Evolutionary conservation across 2,113 vertebrate species (phyloP), one percentile per base, ranked within the genome.

Genomic region (Protomyctophum bolini): DNA sequence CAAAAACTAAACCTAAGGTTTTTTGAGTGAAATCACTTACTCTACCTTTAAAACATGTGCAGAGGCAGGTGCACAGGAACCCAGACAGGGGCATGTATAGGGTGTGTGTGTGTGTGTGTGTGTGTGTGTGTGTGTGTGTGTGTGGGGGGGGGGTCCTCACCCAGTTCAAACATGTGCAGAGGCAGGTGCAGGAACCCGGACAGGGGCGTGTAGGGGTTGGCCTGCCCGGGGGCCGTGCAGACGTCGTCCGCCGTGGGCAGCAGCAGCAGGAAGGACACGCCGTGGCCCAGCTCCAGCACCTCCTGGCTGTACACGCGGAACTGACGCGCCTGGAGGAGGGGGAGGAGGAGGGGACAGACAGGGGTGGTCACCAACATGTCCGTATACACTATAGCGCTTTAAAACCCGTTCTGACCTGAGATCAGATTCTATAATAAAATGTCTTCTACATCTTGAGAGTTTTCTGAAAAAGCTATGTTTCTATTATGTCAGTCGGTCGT

Each of bases 81-180:
- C 96, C 96, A 71, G 96, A 94, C 91, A 29, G 15, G 8, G 57
- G n/a, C 4, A 2, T 46, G 7, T 11, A 11, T 41, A 8, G 45
- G 28, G 7, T n/a, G 33, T 21, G 33, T 11, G 58, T 61, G 8
- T 45, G 58, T 62, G 28, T 62, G 10, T 3, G 60, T 62, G 41
- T 12, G 12, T 11, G 12, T 47, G 41, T 62, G 21, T 21, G 21
- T 21, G 21, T 63, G 33, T 15, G 68, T 56, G 57, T 51, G 33
- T 46, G 50, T 28, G 56, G 28, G 64, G 7, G 6, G 56, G 28
- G 64, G 7, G 6, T 8, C 15, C 58, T 51, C 49, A 93, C 92
- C 97, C 8, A 99, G 95, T 92, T 99, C 97, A 88, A 99, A 99
- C 96, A 98, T 99, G 94, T 98, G 97, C 93, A 99, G 95, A 79